These are phyloP conservation scores for Oreotragus oreotragus DNA, from an alignment of 2,113 vertebrate species.

Conservation along the genomic window DNA sequence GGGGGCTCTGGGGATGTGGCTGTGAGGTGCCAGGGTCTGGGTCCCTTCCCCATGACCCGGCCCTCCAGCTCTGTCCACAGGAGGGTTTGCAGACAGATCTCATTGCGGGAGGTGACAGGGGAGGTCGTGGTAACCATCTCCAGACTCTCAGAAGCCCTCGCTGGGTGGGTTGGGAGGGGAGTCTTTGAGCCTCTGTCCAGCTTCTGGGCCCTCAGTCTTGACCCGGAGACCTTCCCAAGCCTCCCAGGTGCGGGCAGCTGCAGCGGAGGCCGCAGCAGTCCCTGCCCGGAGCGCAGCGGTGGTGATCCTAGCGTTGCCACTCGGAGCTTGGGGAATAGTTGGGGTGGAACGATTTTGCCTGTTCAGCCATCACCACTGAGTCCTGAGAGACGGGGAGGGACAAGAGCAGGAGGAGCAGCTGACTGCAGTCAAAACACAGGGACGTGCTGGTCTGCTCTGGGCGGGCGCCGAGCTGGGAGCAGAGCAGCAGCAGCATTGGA, in stretches of 20 bases:
- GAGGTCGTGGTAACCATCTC: not conserved
- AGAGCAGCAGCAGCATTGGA: conserved; percentile 7
- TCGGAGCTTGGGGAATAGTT: not conserved
- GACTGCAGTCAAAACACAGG: conserved; percentile 47
- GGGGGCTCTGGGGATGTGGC: not conserved
- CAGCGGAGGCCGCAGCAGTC: fast-evolving
- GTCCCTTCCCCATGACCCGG: fast-evolving
- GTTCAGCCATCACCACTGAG: not conserved
- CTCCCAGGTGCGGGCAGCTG: not conserved
- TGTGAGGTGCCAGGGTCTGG: not conserved
- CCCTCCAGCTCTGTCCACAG: not conserved
- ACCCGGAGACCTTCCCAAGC: not conserved
- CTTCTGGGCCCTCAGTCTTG: not conserved
- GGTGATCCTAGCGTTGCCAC: fast-evolving
- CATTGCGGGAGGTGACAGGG: not conserved
- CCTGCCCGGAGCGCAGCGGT: fast-evolving
- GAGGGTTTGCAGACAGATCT: not conserved
- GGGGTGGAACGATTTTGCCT: conserved; percentile 9
- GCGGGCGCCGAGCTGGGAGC: conserved; percentile 28
- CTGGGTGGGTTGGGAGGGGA: not conserved
- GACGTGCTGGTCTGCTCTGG: conserved; percentile 40
- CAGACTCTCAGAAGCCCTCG: not conserved
- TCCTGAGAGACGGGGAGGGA: conserved; percentile 21
- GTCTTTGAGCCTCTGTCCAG: not conserved
- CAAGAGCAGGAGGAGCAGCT: not conserved